Percentiles rank a stretch among this genome's conserved stretches.
Evolutionary conservation across 1,140 invertebrate species (phyloP).

Genomic region (Drosophila orena): DNA sequence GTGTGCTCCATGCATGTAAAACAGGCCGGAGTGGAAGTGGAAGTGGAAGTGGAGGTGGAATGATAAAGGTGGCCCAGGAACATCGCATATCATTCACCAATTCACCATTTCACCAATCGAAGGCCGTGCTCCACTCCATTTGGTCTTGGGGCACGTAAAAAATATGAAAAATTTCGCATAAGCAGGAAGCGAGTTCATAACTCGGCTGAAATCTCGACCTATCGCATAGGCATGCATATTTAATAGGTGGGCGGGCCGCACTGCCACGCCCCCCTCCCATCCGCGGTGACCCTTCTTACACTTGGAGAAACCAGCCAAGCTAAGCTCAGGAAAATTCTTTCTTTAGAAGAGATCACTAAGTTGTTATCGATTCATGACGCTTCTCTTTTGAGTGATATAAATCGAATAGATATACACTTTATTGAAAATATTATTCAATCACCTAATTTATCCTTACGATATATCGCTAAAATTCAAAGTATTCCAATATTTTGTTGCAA

Average conservation of each 20-base stretch:
- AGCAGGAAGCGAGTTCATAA: constrained; percentile 64
- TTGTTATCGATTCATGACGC: no score
- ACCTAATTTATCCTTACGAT: no score
- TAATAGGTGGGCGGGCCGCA: constrained; percentile 53
- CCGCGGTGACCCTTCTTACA: constrained; percentile 6
- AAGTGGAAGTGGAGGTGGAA: constrained; percentile 13
- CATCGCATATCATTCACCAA: constrained; percentile 32
- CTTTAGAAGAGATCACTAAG: no score
- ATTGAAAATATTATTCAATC: no score
- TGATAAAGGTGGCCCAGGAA: constrained; percentile 9
- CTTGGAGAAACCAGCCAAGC: neutral
- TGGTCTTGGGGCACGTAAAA: constrained; percentile 70
- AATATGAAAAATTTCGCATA: constrained; percentile 76
- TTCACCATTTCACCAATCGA: constrained; percentile 19
- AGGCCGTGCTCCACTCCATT: neutral
- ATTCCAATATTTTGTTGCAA: no score
- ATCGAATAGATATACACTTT: no score
- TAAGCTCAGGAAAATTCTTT: no score
- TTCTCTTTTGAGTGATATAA: no score
- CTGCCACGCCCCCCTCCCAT: neutral
- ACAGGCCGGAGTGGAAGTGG: no score
- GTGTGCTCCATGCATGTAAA: constrained; percentile 41
- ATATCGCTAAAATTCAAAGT: no score
- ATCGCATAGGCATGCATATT: constrained; percentile 76
- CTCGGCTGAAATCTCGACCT: constrained; percentile 48